Evolutionary conservation across 2,888 invertebrate genomes (phyloP).

Genomic region (Pheosia gnoma): DNA sequence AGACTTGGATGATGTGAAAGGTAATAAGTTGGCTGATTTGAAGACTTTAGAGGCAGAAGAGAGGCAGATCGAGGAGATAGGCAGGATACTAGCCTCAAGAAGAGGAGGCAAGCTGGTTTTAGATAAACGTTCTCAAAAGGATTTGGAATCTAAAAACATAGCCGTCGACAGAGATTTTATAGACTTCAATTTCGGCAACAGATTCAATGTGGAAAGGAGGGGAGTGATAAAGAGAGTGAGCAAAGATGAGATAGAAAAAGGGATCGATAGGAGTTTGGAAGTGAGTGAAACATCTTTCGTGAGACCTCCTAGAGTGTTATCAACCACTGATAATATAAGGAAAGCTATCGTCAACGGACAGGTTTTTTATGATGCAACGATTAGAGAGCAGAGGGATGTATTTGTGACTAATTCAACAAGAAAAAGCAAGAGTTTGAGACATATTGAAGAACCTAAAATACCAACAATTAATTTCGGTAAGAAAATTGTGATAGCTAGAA

Average conservation of each 20-base stretch:
- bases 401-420: constrained; percentile 54
- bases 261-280: constrained; percentile 69
- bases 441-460: constrained; percentile 45
- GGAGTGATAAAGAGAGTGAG: constrained; percentile 71
- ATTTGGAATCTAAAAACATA: constrained; percentile 69
- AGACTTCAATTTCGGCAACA: constrained; percentile 71
- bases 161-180: constrained; percentile 65
- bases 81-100: constrained; percentile 70
- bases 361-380: constrained; percentile 76
- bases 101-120: constrained; percentile 68
- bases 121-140: constrained; percentile 73
- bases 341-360: constrained; percentile 78
- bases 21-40: constrained; percentile 63
- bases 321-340: constrained; percentile 72
- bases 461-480: constrained; percentile 54
- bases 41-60: constrained; percentile 79
- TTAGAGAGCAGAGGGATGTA: constrained; percentile 68
- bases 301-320: constrained; percentile 70
- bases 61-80: constrained; percentile 78
- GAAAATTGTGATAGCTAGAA: constrained; percentile 66
- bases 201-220: constrained; percentile 66
- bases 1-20: constrained; percentile 71
- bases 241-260: constrained; percentile 73
- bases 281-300: constrained; percentile 77
- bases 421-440: constrained; percentile 46